Conservation (phyloP, 1,140 invertebrate genomes). For the Micrasema minimum region DNA sequence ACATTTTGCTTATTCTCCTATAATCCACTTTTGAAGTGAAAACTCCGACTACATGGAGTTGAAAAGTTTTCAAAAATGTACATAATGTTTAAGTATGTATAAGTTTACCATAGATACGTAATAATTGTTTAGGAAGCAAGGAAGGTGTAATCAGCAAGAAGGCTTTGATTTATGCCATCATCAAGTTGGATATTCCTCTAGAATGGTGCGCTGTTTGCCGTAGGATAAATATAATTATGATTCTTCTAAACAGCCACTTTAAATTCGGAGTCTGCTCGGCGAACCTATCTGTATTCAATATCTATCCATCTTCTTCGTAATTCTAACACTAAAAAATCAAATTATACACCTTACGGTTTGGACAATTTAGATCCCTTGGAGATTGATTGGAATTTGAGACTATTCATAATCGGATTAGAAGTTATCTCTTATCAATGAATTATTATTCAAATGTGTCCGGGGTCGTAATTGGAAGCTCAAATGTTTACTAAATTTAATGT, state of each 20-base stretch:
- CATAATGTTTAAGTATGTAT: too few relatives aligned
- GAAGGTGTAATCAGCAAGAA: conserved; percentile 21
- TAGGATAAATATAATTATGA: conserved; percentile 47
- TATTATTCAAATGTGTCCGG: conserved; percentile 51
- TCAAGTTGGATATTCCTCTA: conserved; percentile 5
- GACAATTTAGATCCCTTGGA: conserved; percentile 42
- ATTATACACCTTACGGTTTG: conserved; percentile 42
- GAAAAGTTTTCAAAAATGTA: too few relatives aligned
- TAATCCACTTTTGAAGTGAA: too few relatives aligned
- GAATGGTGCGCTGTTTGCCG: conserved; percentile 12
- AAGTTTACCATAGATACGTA: too few relatives aligned
- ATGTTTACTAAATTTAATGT: conserved; percentile 53
- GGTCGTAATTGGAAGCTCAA: conserved; percentile 52
- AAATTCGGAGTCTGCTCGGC: conserved; percentile 50
- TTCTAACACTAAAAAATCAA: conserved; percentile 12
- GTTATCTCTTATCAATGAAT: conserved; percentile 52
- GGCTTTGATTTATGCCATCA: conserved; percentile 31
- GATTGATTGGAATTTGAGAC: conserved; percentile 51
- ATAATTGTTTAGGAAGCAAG: too few relatives aligned
- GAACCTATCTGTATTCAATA: conserved; percentile 31
- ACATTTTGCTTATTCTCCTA: too few relatives aligned
- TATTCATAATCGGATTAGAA: conserved; percentile 52
- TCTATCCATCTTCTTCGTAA: conserved; percentile 37
- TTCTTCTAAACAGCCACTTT: conserved; percentile 49
- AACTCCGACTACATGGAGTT: too few relatives aligned